These are phyloP conservation scores for Lepidurus couesii DNA, from an alignment of 1,140 invertebrate genomes.

Conservation along the genomic window DNA sequence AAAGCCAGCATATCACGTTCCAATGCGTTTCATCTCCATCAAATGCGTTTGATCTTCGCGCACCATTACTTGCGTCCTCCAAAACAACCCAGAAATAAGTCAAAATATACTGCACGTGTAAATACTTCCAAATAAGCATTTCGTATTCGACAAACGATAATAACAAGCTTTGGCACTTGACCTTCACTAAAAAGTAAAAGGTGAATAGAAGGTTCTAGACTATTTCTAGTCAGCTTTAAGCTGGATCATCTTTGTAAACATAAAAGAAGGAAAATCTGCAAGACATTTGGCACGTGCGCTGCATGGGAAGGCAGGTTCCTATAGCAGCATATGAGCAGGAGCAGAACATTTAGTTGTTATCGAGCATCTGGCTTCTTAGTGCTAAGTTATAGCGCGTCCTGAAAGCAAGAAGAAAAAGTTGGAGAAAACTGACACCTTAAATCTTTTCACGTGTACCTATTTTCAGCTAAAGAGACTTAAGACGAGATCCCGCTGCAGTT, in stretches of 20 bases:
- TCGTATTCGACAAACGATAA: no score
- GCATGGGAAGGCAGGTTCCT: background rate
- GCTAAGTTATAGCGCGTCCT: conserved; percentile 9
- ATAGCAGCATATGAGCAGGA: background rate
- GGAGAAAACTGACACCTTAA: conserved; percentile 19
- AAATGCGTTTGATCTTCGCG: no score
- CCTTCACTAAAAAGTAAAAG: no score
- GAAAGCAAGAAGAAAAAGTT: background rate
- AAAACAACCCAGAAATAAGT: no score
- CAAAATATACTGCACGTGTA: no score
- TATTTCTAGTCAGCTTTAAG: background rate
- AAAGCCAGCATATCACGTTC: no score
- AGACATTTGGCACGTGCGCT: background rate
- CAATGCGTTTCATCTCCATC: no score
- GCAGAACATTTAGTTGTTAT: conserved; percentile 22
- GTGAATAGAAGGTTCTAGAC: no score
- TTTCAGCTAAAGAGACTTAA: background rate
- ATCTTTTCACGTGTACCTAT: conserved; percentile 19
- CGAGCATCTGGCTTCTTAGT: conserved; percentile 18
- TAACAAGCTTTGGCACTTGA: no score
- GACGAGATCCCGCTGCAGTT: background rate
- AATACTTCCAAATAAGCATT: no score
- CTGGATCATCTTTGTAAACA: background rate
- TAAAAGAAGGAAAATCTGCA: background rate
- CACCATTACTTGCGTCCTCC: no score